Evolutionary conservation across 2,113 vertebrate genomes (phyloP), one percentile per base, ranked within the genome.

Genomic region (Zeus faber): DNA sequence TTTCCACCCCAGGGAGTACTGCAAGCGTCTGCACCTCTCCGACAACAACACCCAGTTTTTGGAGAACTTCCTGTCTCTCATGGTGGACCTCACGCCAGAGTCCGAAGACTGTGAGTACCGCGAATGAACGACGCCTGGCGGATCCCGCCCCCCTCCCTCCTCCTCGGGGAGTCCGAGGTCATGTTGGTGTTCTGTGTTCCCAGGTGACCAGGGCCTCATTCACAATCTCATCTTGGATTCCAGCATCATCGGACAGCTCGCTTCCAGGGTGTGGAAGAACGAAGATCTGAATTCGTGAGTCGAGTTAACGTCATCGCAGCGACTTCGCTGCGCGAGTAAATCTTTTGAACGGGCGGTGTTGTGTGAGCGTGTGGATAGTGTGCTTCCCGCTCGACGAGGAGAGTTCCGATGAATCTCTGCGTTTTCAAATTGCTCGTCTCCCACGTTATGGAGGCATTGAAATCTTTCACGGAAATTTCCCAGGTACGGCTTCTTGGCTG

Each of bases 41-140:
- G 92, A 97, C 85, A 98, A 99, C 91, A 99, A 98, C 91, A 98
- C 97, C 0, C 95, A 98, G 74, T 98, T 98, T 84, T 88, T 99
- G 88, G 91, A 95, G 76, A 97, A 95, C 89, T 99, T 99, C 85
- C 93, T 99, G 57, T 92, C 94, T 31, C 93, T 97, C 66, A 96
- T 99, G 93, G 89, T 98, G 83, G 94, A 98, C 82, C 93, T 97
- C 82, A 97, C 94, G 31, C 96, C 94, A 40, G 95, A 98, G 80
- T 95, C 94, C 65, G 94, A 98, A 81, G 94, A 97, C 80, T 99
- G 97, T 98, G 83, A 91, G 95, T 93, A 35, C 16, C 46, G 33
- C 6, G 18, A 31, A 6, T 54, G 11, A 29, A n/a, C 4, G 46
- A 24, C n/a, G n/a, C n/a, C n/a, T n/a, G n/a, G n/a, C n/a, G n/a